Evolutionary conservation across 1,140 invertebrate species (phyloP).

Genomic region (Whitmania pigra): DNA sequence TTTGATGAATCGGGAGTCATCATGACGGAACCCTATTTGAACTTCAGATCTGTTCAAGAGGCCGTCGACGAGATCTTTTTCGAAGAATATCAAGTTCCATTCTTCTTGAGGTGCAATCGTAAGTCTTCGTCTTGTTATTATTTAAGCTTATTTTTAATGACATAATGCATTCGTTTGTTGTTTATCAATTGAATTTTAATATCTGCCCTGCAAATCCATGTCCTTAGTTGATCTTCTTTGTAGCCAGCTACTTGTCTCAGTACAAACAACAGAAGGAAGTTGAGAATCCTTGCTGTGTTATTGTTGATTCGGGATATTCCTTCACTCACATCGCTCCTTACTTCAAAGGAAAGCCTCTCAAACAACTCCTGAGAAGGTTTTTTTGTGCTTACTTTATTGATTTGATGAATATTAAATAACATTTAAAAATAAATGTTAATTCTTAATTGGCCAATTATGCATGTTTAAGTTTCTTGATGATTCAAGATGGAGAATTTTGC

Average conservation of each 20-base stretch:
- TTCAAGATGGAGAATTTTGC: no score
- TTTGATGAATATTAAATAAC: no score
- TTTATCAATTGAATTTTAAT: not conserved
- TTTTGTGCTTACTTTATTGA: not conserved
- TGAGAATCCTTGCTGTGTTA: slow-evolving; percentile 57
- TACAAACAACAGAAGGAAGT: slow-evolving; percentile 39
- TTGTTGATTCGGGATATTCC: slow-evolving; percentile 87
- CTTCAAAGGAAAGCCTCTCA: slow-evolving; percentile 71
- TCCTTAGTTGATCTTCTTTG: no score
- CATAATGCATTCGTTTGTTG: not conserved
- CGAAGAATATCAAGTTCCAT: slow-evolving; percentile 86
- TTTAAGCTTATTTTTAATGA: slow-evolving; percentile 2
- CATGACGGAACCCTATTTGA: slow-evolving; percentile 89
- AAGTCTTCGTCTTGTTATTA: slow-evolving; percentile 26
- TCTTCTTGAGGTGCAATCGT: slow-evolving; percentile 67
- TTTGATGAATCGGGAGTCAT: slow-evolving; percentile 55
- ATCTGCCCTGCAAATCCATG: not conserved
- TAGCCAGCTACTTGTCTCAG: slow-evolving; percentile 20
- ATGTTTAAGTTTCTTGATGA: no score
- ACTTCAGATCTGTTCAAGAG: slow-evolving; percentile 83
- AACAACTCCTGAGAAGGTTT: slow-evolving; percentile 45
- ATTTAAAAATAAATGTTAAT: no score
- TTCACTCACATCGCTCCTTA: slow-evolving; percentile 90
- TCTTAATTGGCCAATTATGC: not conserved
- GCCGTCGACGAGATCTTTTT: slow-evolving; percentile 88